Evolutionary conservation across 2,888 invertebrate genomes (phyloP).

Genomic region (Deilephila porcellus): DNA sequence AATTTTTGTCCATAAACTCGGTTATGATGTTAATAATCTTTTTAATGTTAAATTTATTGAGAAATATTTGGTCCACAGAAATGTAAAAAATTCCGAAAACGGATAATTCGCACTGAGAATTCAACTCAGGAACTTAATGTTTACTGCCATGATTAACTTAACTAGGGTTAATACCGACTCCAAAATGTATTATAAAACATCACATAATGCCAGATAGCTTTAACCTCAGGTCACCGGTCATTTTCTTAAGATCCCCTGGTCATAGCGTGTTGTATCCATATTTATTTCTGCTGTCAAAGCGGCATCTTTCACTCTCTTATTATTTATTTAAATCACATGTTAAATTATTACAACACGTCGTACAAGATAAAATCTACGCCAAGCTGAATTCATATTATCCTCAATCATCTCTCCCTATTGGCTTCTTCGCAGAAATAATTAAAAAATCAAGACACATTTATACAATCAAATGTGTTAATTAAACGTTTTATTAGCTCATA

Average conservation of each 20-base stretch:
- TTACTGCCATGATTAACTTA: too few species aligned
- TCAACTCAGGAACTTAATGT: too few species aligned
- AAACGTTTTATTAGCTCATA: conserved; percentile 34
- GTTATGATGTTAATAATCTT: too few species aligned
- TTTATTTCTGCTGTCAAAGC: neutral
- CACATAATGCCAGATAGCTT: neutral
- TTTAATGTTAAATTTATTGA: too few species aligned
- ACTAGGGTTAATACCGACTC: neutral
- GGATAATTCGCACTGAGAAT: too few species aligned
- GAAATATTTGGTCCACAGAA: too few species aligned
- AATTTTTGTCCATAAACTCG: too few species aligned
- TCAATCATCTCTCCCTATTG: neutral
- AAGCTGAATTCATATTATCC: neutral
- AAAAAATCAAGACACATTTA: conserved; percentile 33
- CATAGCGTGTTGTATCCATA: neutral
- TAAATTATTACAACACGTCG: neutral
- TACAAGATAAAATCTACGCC: neutral
- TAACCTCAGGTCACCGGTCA: neutral
- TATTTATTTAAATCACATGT: neutral
- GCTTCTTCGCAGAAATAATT: conserved; percentile 36
- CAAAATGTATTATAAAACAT: neutral
- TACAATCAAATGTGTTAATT: conserved; percentile 43
- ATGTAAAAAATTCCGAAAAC: too few species aligned
- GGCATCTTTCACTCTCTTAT: neutral
- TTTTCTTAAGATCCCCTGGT: neutral